These are phyloP conservation scores for Stenotaenia linearis DNA, from an alignment of 2,888 invertebrate genomes.

Conservation along the genomic window DNA sequence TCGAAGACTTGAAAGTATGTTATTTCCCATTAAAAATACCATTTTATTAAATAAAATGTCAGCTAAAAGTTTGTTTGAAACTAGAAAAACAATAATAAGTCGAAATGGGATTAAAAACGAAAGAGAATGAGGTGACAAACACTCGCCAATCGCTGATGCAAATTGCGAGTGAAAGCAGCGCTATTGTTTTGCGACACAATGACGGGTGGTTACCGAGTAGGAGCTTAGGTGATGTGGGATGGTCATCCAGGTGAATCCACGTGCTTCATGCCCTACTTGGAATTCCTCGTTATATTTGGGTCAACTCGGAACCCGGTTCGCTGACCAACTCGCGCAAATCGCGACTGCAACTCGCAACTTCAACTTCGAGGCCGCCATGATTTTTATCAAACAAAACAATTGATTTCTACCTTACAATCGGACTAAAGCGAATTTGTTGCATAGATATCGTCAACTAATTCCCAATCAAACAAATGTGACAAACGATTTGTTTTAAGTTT, in stretches of 20 bases:
- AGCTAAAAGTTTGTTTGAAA: background rate
- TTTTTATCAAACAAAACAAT: background rate
- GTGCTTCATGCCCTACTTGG: conserved; percentile 26
- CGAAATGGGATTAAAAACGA: background rate
- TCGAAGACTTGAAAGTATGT: background rate
- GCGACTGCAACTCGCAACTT: background rate
- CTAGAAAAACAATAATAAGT: background rate
- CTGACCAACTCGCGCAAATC: conserved; percentile 19
- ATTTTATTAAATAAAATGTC: background rate
- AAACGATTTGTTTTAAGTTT: background rate
- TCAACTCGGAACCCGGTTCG: conserved; percentile 24
- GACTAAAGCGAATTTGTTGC: background rate
- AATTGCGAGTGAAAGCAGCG: background rate
- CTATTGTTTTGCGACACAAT: background rate
- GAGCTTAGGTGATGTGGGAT: conserved; percentile 15
- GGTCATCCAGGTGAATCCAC: conserved; percentile 13
- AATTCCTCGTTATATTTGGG: conserved; percentile 6
- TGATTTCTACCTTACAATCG: background rate
- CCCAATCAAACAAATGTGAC: background rate
- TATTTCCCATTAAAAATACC: background rate
- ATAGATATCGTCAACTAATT: background rate
- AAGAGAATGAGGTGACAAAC: background rate
- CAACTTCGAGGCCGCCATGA: conserved; percentile 8
- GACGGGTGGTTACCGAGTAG: conserved; percentile 1
- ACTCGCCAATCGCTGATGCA: background rate